Conservation (phyloP, 92 coral and sea anemone species). For the Porites cylindrica region DNA sequence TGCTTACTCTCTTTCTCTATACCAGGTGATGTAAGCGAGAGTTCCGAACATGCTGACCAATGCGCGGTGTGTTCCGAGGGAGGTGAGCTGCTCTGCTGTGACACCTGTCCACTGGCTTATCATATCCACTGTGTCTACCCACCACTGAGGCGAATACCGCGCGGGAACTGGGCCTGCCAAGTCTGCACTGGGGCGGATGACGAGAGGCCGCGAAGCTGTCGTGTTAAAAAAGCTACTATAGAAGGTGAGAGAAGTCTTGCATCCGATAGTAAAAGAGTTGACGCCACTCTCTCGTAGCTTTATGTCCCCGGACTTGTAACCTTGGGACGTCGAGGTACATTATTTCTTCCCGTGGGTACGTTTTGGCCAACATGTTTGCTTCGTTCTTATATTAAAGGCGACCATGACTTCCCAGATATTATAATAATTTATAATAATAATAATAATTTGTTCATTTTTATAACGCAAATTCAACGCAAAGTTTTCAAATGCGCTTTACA, state of each 20-base stretch:
- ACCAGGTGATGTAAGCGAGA: slow-evolving; percentile 69
- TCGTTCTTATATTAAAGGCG: too few species aligned
- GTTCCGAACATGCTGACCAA: slow-evolving; percentile 90
- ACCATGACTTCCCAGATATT: too few species aligned
- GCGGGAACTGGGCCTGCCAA: slow-evolving; percentile 99
- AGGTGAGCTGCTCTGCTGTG: slow-evolving; percentile 97
- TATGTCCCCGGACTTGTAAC: too few species aligned
- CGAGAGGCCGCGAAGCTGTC: slow-evolving; percentile 81
- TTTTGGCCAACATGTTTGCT: too few species aligned
- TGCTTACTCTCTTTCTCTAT: background rate
- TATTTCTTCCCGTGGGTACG: too few species aligned
- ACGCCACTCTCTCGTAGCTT: background rate
- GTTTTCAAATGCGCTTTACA: too few species aligned
- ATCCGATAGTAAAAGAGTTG: background rate
- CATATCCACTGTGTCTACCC: slow-evolving; percentile 96
- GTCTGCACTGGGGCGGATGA: slow-evolving; percentile 98
- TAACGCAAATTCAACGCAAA: too few species aligned
- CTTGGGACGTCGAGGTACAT: too few species aligned
- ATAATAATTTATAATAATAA: too few species aligned
- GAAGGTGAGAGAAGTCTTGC: slow-evolving; percentile 68
- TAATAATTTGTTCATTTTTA: too few species aligned
- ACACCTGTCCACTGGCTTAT: slow-evolving; percentile 95
- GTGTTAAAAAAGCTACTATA: slow-evolving; percentile 88
- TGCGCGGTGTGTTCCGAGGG: slow-evolving; percentile 93
- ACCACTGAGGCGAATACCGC: slow-evolving; percentile 95